A percentile compares a stretch with the other conserved stretches of the same genome.
Conservation (phyloP, 2,888 invertebrate genomes). For the Hypselothyrea guttata region DNA sequence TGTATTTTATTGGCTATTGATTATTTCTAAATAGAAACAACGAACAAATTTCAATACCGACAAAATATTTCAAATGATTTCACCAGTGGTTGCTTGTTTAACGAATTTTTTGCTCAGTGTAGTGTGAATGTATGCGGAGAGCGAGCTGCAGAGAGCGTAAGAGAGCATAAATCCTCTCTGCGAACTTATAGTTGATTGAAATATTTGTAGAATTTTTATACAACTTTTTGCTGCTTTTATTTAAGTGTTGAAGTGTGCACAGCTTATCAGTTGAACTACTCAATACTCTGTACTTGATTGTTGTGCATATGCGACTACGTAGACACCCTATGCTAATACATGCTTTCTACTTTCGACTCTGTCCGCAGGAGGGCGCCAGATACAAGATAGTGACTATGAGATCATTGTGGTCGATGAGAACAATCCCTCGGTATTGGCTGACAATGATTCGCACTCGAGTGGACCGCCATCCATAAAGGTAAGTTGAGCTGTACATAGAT, state of each 20-base stretch:
- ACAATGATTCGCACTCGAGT: slow-evolving; percentile 89
- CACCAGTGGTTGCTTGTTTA: too few species aligned
- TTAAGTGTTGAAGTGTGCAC: slow-evolving; percentile 22
- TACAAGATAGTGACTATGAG: slow-evolving; percentile 92
- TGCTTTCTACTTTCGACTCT: background rate
- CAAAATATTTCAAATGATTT: too few species aligned
- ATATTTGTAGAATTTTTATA: background rate
- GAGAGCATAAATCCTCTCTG: too few species aligned
- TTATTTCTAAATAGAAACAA: too few species aligned
- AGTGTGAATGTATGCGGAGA: too few species aligned
- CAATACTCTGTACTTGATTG: background rate
- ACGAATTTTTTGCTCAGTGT: too few species aligned
- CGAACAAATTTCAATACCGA: too few species aligned
- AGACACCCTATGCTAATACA: background rate
- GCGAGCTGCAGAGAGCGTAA: too few species aligned
- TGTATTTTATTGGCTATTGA: too few species aligned
- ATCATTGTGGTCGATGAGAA: slow-evolving; percentile 95
- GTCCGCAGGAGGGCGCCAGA: slow-evolving; percentile 81
- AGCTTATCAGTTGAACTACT: slow-evolving; percentile 13
- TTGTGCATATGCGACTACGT: slow-evolving; percentile 3
- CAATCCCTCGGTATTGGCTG: slow-evolving; percentile 91
- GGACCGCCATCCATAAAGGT: slow-evolving; percentile 94
- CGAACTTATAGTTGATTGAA: too few species aligned
- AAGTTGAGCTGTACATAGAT: too few species aligned
- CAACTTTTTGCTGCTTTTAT: background rate